A percentile compares a stretch with the other conserved stretches of the same genome.
These are phyloP conservation scores for Percopsis omiscomaycus DNA, from an alignment of 2,797 vertebrate genomes.

Conservation along the genomic window DNA sequence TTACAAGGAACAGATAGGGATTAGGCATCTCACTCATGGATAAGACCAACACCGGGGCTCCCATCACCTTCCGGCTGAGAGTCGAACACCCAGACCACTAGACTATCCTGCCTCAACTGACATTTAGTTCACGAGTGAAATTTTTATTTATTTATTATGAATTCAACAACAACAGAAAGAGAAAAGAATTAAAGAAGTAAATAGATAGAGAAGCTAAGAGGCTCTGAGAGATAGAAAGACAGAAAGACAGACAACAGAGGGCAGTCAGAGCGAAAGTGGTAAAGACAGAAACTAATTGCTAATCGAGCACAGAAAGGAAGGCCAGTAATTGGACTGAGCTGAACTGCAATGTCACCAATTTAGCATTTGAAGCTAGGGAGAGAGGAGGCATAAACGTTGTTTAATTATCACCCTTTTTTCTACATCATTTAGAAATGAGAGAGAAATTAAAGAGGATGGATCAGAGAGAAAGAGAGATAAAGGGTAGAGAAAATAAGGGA, in stretches of 20 bases:
- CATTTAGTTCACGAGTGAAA: too few species aligned
- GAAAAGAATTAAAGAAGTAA: background rate
- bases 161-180: slow-evolving; percentile 1
- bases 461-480: slow-evolving; percentile 9
- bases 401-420: slow-evolving; percentile 62
- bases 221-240: background rate
- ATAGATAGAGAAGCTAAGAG: background rate
- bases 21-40: too few species aligned
- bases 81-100: too few species aligned
- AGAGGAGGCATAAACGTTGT: slow-evolving; percentile 55
- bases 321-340: slow-evolving; percentile 73
- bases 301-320: slow-evolving; percentile 57
- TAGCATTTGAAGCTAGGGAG: slow-evolving; percentile 63
- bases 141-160: background rate
- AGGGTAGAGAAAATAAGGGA: slow-evolving; percentile 17
- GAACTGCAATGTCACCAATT: slow-evolving; percentile 74
- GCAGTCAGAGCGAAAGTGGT: slow-evolving; percentile 7
- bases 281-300: slow-evolving; percentile 49
- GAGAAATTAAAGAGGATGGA: slow-evolving; percentile 4
- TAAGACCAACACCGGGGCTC: too few species aligned
- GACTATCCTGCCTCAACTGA: too few species aligned
- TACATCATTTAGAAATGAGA: slow-evolving; percentile 50
- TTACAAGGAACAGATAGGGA: too few species aligned
- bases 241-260: background rate
- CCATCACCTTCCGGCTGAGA: too few species aligned